These are phyloP conservation scores for Ormyrus pomaceus DNA, from an alignment of 2,888 invertebrate species.

Conservation along the genomic window DNA sequence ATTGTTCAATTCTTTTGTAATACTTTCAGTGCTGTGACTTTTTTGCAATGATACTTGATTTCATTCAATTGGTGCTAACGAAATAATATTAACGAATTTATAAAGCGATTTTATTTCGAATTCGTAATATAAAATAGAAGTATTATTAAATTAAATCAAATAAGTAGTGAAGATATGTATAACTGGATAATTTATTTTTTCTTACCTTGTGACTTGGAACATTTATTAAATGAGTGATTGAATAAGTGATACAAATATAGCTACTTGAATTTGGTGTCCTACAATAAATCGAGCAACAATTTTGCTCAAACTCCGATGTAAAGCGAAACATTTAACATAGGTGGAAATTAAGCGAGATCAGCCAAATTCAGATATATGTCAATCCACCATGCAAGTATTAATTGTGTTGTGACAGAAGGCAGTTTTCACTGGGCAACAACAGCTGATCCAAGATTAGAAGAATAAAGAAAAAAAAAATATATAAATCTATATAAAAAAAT, in stretches of 20 bases:
- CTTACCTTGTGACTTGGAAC: constrained; percentile 50
- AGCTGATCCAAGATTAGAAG: constrained; percentile 80
- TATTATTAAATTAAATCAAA: constrained; percentile 43
- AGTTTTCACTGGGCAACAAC: constrained; percentile 84
- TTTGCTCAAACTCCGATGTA: constrained; percentile 43
- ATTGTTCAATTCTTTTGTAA: constrained; percentile 48
- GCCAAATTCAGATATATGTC: constrained; percentile 65
- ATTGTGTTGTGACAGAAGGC: constrained; percentile 80
- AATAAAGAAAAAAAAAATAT: constrained; percentile 76
- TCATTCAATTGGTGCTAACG: constrained; percentile 22
- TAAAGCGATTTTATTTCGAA: constrained; percentile 48
- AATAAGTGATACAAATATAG: constrained; percentile 51
- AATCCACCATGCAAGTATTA: constrained; percentile 74
- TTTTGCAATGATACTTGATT: constrained; percentile 44
- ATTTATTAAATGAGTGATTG: constrained; percentile 53
- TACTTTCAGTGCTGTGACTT: constrained; percentile 49
- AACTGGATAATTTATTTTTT: constrained; percentile 36
- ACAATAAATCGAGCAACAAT: constrained; percentile 36
- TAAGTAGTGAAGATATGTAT: constrained; percentile 17
- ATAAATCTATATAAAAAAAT: constrained; percentile 54
- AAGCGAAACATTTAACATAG: constrained; percentile 52
- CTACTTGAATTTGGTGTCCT: constrained; percentile 57
- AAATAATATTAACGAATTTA: constrained; percentile 34
- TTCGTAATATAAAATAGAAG: constrained; percentile 35
- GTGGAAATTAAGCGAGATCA: constrained; percentile 61